Base-by-base conservation (phyloP, 2,888 invertebrate genomes). In the Eurytoma adleriae region DNA sequence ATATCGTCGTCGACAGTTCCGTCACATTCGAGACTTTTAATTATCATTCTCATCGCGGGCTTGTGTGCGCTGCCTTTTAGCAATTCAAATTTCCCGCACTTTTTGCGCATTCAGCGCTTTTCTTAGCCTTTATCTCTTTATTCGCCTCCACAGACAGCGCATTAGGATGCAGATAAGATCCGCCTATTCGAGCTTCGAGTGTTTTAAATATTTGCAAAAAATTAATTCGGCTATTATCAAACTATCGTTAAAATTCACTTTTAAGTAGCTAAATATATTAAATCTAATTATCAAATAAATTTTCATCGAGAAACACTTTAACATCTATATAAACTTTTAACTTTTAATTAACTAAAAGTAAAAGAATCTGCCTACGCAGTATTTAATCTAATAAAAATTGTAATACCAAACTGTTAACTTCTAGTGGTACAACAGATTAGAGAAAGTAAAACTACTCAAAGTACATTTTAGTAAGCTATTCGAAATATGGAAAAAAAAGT, bases 1-100 rank as follows among this genome's bases (percentile, higher is more conserved):
- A 67, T 18, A 40, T 52, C 20, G 70, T 77, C 50, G 40, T 70
- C 30, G 20, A 70, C 64, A 64, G 64, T 70, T 57, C 14, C 52
- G 71, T 71, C 50, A 59, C 57, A 66, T 71, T 78, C 66, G 78
- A 78, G 78, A 71, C 59, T 78, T 78, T 72, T 70, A 77, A 78
- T 71, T 78, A 67, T 71, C 78, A 78, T 78, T 78, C 67, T 67
- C 61, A 30, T 74, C 48, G 40, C 40, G 16, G 56, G 52, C 40
- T 69, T 71, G n/a, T 30, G 24, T 16, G 20, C 16, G 16, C n/a
- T 20, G 62, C 13, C 30, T 24, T 52, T 69, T 52, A 69, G 20
- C 61, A 18, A 50, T 50, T 75, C 59, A 20, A 62, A 56, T 68
- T 61, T 54, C 30, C 27, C 30, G 20, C 3, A 13, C 12, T 27